These are phyloP conservation scores for Lepus townsendii DNA, from an alignment of 2,797 vertebrate genomes.

Conservation along the genomic window DNA sequence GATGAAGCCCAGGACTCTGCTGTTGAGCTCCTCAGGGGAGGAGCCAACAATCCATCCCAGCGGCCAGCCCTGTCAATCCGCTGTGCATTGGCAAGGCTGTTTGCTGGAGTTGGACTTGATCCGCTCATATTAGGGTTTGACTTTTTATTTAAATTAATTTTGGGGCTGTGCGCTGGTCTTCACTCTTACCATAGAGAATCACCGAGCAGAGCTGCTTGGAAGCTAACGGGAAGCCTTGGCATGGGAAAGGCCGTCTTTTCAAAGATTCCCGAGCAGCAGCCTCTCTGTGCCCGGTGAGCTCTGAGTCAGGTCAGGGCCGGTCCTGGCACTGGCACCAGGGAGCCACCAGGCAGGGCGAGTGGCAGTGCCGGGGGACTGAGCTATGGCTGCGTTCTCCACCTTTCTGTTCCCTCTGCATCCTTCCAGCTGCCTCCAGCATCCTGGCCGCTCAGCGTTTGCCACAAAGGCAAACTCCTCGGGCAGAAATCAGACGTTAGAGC, in stretches of 20 bases:
- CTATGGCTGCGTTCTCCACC: neutral
- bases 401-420: too few relatives aligned
- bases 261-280: neutral
- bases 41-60: fast-evolving
- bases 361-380: neutral
- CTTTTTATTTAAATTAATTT: neutral
- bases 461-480: fast-evolving
- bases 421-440: too few relatives aligned
- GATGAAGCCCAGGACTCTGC: fast-evolving
- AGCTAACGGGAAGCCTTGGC: neutral
- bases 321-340: neutral
- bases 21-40: fast-evolving
- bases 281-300: fast-evolving
- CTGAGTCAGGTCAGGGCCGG: too few relatives aligned
- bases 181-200: too few relatives aligned
- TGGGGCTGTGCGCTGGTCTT: neutral
- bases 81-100: fast-evolving
- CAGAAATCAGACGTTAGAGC: fast-evolving
- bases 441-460: too few relatives aligned
- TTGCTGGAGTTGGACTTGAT: neutral
- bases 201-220: neutral
- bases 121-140: neutral
- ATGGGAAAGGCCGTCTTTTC: neutral
- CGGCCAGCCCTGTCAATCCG: too few relatives aligned
- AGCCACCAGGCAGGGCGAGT: neutral